phyloP scores from a whole-genome alignment of 2,888 invertebrate genomes.

The Meta bourneti region DNA sequence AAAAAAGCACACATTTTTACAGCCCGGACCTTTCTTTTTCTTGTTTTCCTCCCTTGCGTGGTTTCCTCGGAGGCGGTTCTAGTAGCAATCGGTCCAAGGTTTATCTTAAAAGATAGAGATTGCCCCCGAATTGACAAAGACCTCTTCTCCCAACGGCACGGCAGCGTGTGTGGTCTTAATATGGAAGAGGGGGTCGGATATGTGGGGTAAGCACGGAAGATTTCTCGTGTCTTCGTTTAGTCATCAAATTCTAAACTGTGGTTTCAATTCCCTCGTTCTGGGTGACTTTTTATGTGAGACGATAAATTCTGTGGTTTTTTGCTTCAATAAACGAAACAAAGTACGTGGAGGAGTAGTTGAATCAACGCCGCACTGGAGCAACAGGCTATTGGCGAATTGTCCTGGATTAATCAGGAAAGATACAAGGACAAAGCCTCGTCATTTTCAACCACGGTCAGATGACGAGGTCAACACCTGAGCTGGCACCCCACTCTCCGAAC shows the following conservation, averaged over 20 bases:
- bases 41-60: neutral
- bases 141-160: constrained; percentile 16
- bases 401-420: too few relatives aligned
- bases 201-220: neutral
- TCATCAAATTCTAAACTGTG: constrained; percentile 46
- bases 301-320: too few relatives aligned
- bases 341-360: too few relatives aligned
- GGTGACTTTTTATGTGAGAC: constrained; percentile 13
- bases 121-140: constrained; percentile 59
- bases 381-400: too few relatives aligned
- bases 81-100: constrained; percentile 50
- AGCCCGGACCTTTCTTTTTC: constrained; percentile 37
- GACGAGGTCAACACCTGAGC: too few relatives aligned
- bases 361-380: too few relatives aligned
- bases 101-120: constrained; percentile 73
- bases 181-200: neutral
- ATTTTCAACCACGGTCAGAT: too few relatives aligned
- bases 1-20: constrained; percentile 48
- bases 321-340: too few relatives aligned
- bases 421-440: too few relatives aligned
- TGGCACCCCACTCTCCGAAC: too few relatives aligned
- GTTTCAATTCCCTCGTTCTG: constrained; percentile 46
- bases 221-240: constrained; percentile 4
- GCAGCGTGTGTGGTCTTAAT: constrained; percentile 73
- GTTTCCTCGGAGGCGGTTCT: constrained; percentile 19